Base-by-base conservation (phyloP, 2,113 vertebrate species). In the Phodopus roborovskii region DNA sequence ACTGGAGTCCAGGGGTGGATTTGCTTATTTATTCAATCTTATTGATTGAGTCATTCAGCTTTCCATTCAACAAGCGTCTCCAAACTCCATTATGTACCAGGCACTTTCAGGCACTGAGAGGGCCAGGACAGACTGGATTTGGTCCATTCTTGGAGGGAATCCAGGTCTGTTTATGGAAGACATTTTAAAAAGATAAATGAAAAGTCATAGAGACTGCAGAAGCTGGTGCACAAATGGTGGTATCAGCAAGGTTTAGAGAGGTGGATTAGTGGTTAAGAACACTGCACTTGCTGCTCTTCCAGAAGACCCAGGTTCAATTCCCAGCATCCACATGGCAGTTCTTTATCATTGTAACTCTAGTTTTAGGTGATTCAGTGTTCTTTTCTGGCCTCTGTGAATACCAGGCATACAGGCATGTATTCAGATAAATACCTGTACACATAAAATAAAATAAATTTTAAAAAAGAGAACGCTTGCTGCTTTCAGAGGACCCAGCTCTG, bases 31-130 rank as follows among this genome's bases (percentile, higher is more conserved):
- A 78, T 78, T 92, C 30, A 82, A 71, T 85, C 78, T 58, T 70
- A 45, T 39, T 88, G 71, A 42, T 70, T 70, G 36, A 50, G 83
- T 70, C 74, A 68, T 85, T 94, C 60, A 7, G 60, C 28, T 96
- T 94, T 88, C 56, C 42, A 86, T 87, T 79, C 58, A 87, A 48
- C 64, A 95, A 30, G 73, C 91, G 70, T 96, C 84, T 92, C 26
- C 45, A 73, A 96, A 68, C 7, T 11, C 50, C 39, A 15, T 70
- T 42, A 33, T n/a, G 50, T 93, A 53, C 36, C 50, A 77, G 83
- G 11, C 6, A 48, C 24, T 66, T 64, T 62, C 39, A 64, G 85
- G n/a, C 62, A 71, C 75, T 42, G 5, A 39, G 36, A 83, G 66
- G 45, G n/a, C 56, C 89, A 85, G 48, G 42, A 73, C 36, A 81